A percentile compares a stretch with the other conserved stretches of the same genome.
Evolutionary conservation across 2,888 invertebrate species (phyloP).

Genomic region (Macaria liturata): DNA sequence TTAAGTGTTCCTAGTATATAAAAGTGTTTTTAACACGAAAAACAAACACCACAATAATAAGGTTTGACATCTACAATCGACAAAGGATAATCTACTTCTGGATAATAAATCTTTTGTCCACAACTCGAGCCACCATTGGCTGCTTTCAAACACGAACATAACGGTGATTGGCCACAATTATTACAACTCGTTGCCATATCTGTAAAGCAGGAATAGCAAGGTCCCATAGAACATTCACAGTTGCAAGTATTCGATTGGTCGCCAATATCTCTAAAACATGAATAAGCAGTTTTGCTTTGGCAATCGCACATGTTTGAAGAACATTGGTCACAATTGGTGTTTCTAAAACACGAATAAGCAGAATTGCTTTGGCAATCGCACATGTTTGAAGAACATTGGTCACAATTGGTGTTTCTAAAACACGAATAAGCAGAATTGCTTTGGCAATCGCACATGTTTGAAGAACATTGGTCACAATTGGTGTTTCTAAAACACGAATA

Average conservation of each 20-base stretch:
- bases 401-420: too few relatives aligned
- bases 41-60: constrained; percentile 43
- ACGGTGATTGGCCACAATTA: constrained; percentile 27
- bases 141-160: constrained; percentile 31
- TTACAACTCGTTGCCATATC: constrained; percentile 35
- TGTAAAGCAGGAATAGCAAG: constrained; percentile 23
- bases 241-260: too few relatives aligned
- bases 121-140: constrained; percentile 37
- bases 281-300: too few relatives aligned
- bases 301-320: too few relatives aligned
- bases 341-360: too few relatives aligned
- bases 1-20: too few relatives aligned
- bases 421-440: neutral
- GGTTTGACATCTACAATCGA: constrained; percentile 49
- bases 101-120: constrained; percentile 51
- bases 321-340: too few relatives aligned
- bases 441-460: neutral
- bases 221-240: too few relatives aligned
- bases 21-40: constrained; percentile 33
- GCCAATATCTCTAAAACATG: too few relatives aligned
- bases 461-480: too few relatives aligned
- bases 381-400: too few relatives aligned
- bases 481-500: too few relatives aligned
- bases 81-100: constrained; percentile 61
- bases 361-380: neutral